These are phyloP conservation scores for Xiphydria camelus DNA, from an alignment of 2,888 invertebrate genomes.

Conservation along the genomic window DNA sequence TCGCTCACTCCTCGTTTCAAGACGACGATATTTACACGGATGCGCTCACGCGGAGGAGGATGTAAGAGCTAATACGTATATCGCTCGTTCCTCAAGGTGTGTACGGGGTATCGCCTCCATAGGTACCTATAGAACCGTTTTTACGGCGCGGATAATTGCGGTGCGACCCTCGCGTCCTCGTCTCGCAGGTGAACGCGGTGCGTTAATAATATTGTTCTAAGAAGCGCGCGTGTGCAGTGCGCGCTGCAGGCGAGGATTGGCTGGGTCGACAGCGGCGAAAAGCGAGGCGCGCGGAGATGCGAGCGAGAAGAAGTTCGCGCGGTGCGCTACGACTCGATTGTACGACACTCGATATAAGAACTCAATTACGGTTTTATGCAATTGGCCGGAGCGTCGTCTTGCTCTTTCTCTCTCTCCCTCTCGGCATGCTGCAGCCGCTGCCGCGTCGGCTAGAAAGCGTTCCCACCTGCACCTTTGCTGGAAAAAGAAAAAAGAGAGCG, in stretches of 20 bases:
- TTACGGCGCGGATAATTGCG: constrained; percentile 28
- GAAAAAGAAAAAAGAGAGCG: background rate
- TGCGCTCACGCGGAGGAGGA: too few species aligned
- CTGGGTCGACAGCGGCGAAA: constrained; percentile 39
- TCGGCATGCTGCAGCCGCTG: too few species aligned
- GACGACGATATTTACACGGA: too few species aligned
- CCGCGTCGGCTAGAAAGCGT: too few species aligned
- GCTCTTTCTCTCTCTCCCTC: background rate
- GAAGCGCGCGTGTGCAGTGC: constrained; percentile 32
- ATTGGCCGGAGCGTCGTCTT: constrained; percentile 23
- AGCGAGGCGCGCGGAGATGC: constrained; percentile 45
- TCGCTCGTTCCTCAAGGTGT: too few species aligned
- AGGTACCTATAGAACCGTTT: constrained; percentile 15
- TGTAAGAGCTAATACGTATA: too few species aligned
- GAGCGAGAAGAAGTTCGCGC: constrained; percentile 52
- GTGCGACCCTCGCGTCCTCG: too few species aligned
- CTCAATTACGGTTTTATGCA: constrained; percentile 44
- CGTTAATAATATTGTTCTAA: constrained; percentile 38
- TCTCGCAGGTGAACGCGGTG: constrained; percentile 17
- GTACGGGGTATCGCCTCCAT: too few species aligned
- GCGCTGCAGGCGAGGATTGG: constrained; percentile 8
- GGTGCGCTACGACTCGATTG: constrained; percentile 44
- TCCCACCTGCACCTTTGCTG: background rate
- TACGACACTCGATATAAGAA: constrained; percentile 38
- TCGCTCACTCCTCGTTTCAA: too few species aligned